Conservation (phyloP, 2,797 vertebrate genomes). For the Calcarius lapponicus region DNA sequence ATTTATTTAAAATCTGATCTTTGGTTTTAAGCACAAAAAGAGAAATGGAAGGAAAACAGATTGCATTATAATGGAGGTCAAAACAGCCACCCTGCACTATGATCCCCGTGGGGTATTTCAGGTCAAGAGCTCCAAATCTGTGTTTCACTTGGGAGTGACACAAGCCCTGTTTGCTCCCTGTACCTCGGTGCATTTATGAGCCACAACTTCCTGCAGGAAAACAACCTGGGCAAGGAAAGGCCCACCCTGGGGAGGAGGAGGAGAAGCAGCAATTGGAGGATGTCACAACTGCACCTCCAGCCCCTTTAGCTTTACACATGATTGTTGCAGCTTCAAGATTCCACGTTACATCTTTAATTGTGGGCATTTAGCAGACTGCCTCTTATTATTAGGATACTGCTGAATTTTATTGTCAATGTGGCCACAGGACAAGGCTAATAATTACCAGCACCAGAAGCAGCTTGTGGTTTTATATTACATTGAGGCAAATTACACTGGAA, state of each 20-base stretch:
- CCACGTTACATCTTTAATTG: constrained; percentile 70
- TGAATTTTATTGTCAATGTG: constrained; percentile 76
- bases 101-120: background rate
- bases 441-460: constrained; percentile 80
- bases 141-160: background rate
- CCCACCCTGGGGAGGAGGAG: background rate
- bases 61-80: background rate
- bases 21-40: background rate
- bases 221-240: background rate
- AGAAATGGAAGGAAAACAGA: background rate
- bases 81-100: background rate
- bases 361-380: constrained; percentile 67
- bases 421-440: constrained; percentile 81
- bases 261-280: background rate
- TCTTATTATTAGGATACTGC: constrained; percentile 73
- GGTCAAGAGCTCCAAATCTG: background rate
- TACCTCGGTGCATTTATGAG: background rate
- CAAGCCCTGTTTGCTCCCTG: background rate
- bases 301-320: background rate
- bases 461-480: constrained; percentile 86
- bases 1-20: background rate
- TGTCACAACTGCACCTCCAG: background rate
- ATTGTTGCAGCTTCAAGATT: constrained; percentile 46
- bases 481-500: constrained; percentile 87
- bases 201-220: background rate